Conservation (phyloP, 2,888 invertebrate species). For the Lymantria monacha region DNA sequence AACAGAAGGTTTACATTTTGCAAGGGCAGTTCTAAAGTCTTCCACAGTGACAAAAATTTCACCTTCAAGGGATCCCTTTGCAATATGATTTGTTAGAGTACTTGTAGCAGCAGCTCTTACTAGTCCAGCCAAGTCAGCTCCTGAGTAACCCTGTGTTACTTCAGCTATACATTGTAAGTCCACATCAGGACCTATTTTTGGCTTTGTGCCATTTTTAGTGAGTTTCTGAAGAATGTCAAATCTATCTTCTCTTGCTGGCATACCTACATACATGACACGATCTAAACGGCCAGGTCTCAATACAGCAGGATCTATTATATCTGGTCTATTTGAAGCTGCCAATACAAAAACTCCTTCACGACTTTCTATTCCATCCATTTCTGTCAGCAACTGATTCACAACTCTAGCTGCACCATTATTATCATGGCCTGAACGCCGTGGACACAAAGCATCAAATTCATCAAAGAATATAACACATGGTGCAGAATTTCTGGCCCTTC, state of each 20-base stretch:
- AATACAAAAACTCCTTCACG: constrained; percentile 96
- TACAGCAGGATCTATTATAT: constrained; percentile 98
- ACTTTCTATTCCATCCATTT: constrained; percentile 98
- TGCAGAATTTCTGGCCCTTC: constrained; percentile 95
- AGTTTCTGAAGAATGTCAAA: constrained; percentile 93
- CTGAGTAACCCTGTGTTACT: constrained; percentile 91
- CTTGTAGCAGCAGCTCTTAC: constrained; percentile 93
- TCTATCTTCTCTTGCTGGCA: constrained; percentile 91
- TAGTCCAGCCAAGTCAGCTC: constrained; percentile 95
- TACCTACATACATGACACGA: constrained; percentile 93
- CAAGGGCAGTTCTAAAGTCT: constrained; percentile 90
- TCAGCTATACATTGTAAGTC: constrained; percentile 87
- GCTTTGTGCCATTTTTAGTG: constrained; percentile 93
- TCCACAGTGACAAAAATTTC: constrained; percentile 84
- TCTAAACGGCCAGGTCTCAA: constrained; percentile 94
- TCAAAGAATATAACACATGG: constrained; percentile 99
- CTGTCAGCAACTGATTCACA: constrained; percentile 97
- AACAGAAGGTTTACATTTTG: constrained; percentile 93
- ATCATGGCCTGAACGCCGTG: constrained; percentile 90
- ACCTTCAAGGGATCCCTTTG: constrained; percentile 73
- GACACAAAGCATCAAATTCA: constrained; percentile 97
- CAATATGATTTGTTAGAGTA: constrained; percentile 89
- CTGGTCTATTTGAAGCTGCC: constrained; percentile 98
- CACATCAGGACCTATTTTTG: constrained; percentile 89
- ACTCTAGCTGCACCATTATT: constrained; percentile 90